These are phyloP conservation scores for Rotaria sp. DNA, from an alignment of 2,888 invertebrate species.

Conservation along the genomic window DNA sequence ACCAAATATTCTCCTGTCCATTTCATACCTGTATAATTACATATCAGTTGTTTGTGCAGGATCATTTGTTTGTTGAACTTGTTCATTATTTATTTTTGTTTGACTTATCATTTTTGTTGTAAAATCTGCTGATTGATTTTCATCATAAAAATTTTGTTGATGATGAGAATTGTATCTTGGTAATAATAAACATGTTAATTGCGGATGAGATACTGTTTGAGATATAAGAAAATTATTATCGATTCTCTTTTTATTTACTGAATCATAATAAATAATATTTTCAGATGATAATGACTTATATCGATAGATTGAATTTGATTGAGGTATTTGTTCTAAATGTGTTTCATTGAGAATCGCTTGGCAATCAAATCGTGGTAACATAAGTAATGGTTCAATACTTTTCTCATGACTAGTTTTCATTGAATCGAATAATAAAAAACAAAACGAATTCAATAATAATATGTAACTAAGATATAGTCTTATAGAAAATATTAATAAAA, in stretches of 20 bases:
- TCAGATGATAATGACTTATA: no score
- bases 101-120: no score
- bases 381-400: not conserved
- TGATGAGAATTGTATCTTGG: not conserved
- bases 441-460: not conserved
- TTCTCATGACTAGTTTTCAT: not conserved
- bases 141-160: not conserved
- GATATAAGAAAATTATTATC: no score
- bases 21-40: not conserved
- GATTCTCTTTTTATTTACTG: not conserved
- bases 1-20: not conserved
- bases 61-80: not conserved
- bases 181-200: not conserved
- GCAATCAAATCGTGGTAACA: not conserved
- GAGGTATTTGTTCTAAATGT: no score
- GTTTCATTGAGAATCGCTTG: not conserved
- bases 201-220: not conserved
- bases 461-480: not conserved
- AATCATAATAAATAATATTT: no score
- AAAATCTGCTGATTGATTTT: not conserved
- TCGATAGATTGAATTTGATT: no score
- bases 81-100: not conserved
- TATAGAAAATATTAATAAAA: no score
- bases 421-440: not conserved
- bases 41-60: not conserved